Conservation (phyloP, 2,888 invertebrate species). For the Drosophila diplacantha region DNA sequence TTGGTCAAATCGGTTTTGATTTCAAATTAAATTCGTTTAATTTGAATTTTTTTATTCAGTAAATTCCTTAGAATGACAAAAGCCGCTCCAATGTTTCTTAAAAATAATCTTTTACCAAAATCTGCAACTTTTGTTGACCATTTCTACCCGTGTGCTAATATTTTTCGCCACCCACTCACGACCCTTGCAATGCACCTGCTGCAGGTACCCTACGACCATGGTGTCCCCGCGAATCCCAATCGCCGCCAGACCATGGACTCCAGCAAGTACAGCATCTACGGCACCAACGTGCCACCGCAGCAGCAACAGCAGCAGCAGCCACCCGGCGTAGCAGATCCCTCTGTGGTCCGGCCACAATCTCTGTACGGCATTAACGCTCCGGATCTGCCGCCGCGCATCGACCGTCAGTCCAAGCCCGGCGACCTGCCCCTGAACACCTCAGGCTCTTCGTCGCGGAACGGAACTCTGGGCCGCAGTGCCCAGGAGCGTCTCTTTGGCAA, state of each 20-base stretch:
- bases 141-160: slow-evolving; percentile 52
- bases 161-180: slow-evolving; percentile 44
- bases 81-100: background rate
- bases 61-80: background rate
- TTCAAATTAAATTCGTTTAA: background rate
- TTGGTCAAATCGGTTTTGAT: background rate
- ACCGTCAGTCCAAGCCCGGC: slow-evolving; percentile 86
- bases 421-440: slow-evolving; percentile 72
- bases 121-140: slow-evolving; percentile 1
- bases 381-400: slow-evolving; percentile 90
- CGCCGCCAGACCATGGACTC: slow-evolving; percentile 77
- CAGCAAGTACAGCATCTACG: slow-evolving; percentile 75
- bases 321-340: slow-evolving; percentile 61
- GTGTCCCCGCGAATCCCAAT: slow-evolving; percentile 63
- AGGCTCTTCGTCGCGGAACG: slow-evolving; percentile 80
- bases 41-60: background rate
- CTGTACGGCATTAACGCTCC: slow-evolving; percentile 82
- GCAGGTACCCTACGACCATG: slow-evolving; percentile 77
- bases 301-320: slow-evolving; percentile 57
- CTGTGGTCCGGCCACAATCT: slow-evolving; percentile 74
- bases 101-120: background rate
- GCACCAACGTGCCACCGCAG: slow-evolving; percentile 52
- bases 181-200: slow-evolving; percentile 38
- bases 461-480: slow-evolving; percentile 79
- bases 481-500: slow-evolving; percentile 86